Conservation (phyloP, 2,113 vertebrate genomes). For the Orthonyx spaldingii region DNA sequence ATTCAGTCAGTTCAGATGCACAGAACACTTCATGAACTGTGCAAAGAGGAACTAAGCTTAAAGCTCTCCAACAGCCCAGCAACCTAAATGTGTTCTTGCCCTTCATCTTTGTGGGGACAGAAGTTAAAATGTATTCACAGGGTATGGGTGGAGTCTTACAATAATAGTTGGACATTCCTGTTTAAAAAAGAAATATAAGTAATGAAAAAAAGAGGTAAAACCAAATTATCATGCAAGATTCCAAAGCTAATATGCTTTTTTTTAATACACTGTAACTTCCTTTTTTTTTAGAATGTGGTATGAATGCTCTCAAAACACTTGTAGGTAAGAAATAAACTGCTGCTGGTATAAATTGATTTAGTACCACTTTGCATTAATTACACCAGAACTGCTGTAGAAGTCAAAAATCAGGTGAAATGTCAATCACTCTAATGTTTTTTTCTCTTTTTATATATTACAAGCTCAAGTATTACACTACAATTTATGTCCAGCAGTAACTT, state of each 20-base stretch:
- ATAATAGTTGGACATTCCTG: not conserved
- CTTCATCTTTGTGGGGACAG: not conserved
- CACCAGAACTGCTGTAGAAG: not conserved
- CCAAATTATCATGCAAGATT: not conserved
- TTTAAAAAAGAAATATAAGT: not conserved
- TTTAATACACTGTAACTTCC: not conserved
- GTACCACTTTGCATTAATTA: not conserved
- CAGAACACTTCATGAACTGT: not conserved
- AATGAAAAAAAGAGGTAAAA: not conserved
- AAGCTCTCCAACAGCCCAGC: not conserved
- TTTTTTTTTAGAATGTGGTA: not conserved
- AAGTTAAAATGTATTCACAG: not conserved
- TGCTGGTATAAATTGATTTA: not conserved
- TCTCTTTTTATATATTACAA: not conserved
- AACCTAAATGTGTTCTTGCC: not conserved
- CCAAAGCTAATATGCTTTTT: not conserved
- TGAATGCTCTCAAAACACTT: not conserved
- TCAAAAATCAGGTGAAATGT: not conserved
- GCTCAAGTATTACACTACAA: not conserved
- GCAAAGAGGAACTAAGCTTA: not conserved
- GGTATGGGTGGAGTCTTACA: not conserved
- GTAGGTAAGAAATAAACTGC: not conserved
- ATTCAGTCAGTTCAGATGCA: not conserved
- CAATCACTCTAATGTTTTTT: not conserved
- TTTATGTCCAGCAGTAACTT: not conserved